Conservation (phyloP, 2,888 invertebrate species). For the Idaea dimidiata region DNA sequence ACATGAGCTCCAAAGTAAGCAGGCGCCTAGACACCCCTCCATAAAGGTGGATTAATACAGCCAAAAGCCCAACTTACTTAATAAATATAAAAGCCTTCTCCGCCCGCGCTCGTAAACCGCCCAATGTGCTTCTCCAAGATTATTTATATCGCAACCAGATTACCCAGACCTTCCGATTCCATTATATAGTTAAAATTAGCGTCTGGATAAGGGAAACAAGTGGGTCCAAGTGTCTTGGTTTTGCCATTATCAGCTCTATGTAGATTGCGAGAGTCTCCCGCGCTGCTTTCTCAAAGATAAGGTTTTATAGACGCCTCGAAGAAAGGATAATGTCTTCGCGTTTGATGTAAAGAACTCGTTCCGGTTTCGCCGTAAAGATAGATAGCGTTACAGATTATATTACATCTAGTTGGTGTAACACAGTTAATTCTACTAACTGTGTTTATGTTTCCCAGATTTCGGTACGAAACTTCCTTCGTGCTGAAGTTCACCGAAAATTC, state of each 20-base stretch:
- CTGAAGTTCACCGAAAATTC: neutral
- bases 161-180: conserved; percentile 57
- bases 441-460: conserved; percentile 5
- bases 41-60: conserved; percentile 80
- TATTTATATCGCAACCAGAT: conserved; percentile 68
- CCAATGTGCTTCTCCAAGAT: conserved; percentile 76
- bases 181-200: conserved; percentile 47
- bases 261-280: conserved; percentile 72
- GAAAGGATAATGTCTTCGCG: conserved; percentile 77
- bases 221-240: conserved; percentile 50
- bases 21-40: conserved; percentile 67
- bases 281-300: conserved; percentile 76
- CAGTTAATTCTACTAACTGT: neutral
- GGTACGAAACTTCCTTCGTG: neutral
- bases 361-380: conserved; percentile 62
- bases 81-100: conserved; percentile 82
- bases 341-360: conserved; percentile 66
- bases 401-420: conserved; percentile 16
- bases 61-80: conserved; percentile 81
- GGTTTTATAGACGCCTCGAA: conserved; percentile 68
- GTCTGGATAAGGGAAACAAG: conserved; percentile 39
- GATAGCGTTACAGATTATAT: conserved; percentile 39
- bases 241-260: conserved; percentile 77
- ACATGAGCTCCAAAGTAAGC: conserved; percentile 34
- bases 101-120: conserved; percentile 74